Percentiles rank a stretch among this genome's conserved stretches.
phyloP scores from a whole-genome alignment of 2,113 vertebrate species.

The Diadophis punctatus region DNA sequence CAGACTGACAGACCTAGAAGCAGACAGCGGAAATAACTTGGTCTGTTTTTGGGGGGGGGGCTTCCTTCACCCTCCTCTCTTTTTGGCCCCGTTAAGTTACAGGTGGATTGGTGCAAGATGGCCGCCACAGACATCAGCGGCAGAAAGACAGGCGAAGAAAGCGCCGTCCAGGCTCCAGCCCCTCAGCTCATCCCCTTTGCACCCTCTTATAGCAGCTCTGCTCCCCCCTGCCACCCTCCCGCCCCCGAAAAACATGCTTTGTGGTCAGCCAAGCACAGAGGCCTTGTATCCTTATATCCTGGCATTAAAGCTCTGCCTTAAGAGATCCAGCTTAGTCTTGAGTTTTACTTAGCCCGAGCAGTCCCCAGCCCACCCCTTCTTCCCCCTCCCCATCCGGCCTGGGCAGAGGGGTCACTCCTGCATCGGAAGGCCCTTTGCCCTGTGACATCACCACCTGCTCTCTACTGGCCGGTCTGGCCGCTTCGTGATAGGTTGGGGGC shows the following conservation, averaged over 20 bases:
- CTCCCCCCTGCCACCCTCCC: background rate
- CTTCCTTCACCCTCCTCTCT: constrained; percentile 14
- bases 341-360: constrained; percentile 35
- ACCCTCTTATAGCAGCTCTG: background rate
- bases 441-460: too few species aligned
- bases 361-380: background rate
- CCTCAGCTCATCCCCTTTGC: background rate
- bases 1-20: background rate
- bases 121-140: background rate
- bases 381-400: too few species aligned
- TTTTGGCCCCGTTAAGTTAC: constrained; percentile 24
- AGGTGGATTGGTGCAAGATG: constrained; percentile 24
- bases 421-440: too few species aligned
- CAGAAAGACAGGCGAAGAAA: background rate
- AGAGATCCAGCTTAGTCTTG: constrained; percentile 23
- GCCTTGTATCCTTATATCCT: background rate
- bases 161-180: background rate
- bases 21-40: too few species aligned
- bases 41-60: fast-evolving
- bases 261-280: background rate
- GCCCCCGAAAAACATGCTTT: background rate
- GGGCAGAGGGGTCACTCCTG: too few species aligned
- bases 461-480: too few species aligned
- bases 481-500: too few species aligned
- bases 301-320: constrained; percentile 35